These are phyloP conservation scores for Morinoia aosen DNA, from an alignment of 2,888 invertebrate species.

Conservation along the genomic window DNA sequence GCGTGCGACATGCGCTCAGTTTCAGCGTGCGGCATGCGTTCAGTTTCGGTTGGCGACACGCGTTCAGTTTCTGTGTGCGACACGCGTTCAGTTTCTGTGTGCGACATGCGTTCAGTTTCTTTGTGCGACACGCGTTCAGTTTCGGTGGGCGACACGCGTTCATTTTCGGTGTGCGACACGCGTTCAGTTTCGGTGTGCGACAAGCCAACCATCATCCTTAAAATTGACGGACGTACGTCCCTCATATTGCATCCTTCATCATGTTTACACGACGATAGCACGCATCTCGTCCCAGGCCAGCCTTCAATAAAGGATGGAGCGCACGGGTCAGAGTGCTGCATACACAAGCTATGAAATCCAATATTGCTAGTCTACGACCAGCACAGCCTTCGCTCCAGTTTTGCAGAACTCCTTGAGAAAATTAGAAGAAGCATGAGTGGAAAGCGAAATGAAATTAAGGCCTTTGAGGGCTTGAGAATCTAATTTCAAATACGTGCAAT, in stretches of 20 bases:
- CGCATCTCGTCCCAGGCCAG: background rate
- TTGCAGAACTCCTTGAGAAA: background rate
- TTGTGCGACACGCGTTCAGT: too few species aligned
- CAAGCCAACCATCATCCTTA: background rate
- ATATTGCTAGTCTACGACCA: background rate
- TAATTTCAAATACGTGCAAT: background rate
- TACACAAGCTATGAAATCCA: background rate
- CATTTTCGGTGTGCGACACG: background rate
- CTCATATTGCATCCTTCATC: background rate
- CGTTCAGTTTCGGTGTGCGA: background rate
- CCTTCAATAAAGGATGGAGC: background rate
- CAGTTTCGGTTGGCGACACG: too few species aligned
- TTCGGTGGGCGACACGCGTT: too few species aligned
- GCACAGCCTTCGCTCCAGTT: background rate
- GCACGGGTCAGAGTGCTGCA: background rate
- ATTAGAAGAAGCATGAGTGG: background rate
- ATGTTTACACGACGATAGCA: constrained; percentile 1
- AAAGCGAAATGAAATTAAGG: background rate
- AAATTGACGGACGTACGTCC: background rate
- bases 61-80: too few species aligned
- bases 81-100: too few species aligned
- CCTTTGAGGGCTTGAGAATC: background rate
- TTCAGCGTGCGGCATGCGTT: too few species aligned
- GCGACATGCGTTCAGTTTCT: too few species aligned
- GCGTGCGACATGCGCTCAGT: too few species aligned